Conservation (phyloP, 2,797 vertebrate species). For the Spizella passerina region DNA sequence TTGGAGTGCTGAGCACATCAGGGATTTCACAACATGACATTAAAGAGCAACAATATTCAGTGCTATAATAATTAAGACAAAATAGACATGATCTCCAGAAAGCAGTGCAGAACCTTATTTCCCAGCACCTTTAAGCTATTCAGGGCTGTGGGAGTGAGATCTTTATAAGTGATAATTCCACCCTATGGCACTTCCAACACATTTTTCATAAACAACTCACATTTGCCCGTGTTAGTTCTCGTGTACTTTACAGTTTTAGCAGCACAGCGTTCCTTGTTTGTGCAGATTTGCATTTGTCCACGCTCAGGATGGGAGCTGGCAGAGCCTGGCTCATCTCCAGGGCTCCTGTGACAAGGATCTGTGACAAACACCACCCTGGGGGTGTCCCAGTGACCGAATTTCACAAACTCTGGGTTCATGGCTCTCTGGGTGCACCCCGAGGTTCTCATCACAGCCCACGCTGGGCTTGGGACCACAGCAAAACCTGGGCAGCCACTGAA, state of each 20-base stretch:
- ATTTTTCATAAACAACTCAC: conserved; percentile 34
- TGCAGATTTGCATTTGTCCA: conserved; percentile 30
- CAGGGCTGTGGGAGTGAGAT: conserved; percentile 15
- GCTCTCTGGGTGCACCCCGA: rapidly evolving
- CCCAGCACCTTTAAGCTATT: conserved; percentile 22
- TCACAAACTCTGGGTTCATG: not conserved
- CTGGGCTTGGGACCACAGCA: rapidly evolving
- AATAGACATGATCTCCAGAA: not conserved
- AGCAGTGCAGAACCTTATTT: conserved; percentile 4
- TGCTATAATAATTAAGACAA: conserved; percentile 27
- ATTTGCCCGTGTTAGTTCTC: conserved; percentile 7
- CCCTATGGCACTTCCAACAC: conserved; percentile 35
- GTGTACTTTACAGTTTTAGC: conserved; percentile 41
- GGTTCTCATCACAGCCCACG: not conserved
- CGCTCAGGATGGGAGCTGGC: not conserved
- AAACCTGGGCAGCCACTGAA: not conserved
- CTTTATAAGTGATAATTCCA: conserved; percentile 29
- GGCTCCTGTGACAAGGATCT: not conserved
- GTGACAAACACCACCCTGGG: not conserved
- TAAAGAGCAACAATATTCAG: not conserved
- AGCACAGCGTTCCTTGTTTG: not conserved
- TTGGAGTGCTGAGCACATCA: not conserved
- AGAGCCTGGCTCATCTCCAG: not conserved
- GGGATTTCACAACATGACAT: not conserved
- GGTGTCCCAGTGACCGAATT: not conserved